Evolutionary conservation across 92 coral and sea anemone species (phyloP).

Genomic region (Porites cylindrica): DNA sequence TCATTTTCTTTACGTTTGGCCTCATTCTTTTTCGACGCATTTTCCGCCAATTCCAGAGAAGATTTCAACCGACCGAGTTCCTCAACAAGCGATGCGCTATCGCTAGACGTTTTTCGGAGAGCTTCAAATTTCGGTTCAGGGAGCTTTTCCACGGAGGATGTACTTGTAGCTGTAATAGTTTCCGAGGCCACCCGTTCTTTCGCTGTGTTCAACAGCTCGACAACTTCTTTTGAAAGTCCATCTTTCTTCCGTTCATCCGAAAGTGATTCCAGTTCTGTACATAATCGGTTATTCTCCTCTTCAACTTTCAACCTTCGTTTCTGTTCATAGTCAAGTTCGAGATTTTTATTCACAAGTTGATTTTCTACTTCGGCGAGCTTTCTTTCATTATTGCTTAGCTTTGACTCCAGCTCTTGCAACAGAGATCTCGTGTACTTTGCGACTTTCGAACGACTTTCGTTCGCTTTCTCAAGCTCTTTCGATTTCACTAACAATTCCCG

Average conservation of each 20-base stretch:
- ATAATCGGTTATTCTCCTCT: conserved; percentile 73
- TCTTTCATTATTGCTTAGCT: conserved; percentile 85
- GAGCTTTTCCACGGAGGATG: conserved; percentile 43
- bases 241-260: conserved; percentile 68
- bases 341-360: conserved; percentile 77
- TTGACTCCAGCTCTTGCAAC: conserved; percentile 91
- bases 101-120: conserved; percentile 32
- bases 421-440: conserved; percentile 96
- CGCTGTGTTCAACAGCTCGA: conserved; percentile 80
- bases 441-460: conserved; percentile 98
- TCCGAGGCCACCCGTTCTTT: conserved; percentile 66
- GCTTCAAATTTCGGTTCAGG: conserved; percentile 57
- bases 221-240: conserved; percentile 78
- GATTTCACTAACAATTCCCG: conserved; percentile 85
- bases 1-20: conserved; percentile 55
- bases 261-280: conserved; percentile 63
- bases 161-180: conserved; percentile 18
- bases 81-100: conserved; percentile 42
- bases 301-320: conserved; percentile 78
- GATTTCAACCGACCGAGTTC: conserved; percentile 59
- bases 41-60: conserved; percentile 57
- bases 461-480: conserved; percentile 96
- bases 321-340: conserved; percentile 83
- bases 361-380: conserved; percentile 86
- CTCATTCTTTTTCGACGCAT: conserved; percentile 52